Evolutionary conservation across 2,113 vertebrate genomes (phyloP).

Genomic region (Talpa occidentalis): DNA sequence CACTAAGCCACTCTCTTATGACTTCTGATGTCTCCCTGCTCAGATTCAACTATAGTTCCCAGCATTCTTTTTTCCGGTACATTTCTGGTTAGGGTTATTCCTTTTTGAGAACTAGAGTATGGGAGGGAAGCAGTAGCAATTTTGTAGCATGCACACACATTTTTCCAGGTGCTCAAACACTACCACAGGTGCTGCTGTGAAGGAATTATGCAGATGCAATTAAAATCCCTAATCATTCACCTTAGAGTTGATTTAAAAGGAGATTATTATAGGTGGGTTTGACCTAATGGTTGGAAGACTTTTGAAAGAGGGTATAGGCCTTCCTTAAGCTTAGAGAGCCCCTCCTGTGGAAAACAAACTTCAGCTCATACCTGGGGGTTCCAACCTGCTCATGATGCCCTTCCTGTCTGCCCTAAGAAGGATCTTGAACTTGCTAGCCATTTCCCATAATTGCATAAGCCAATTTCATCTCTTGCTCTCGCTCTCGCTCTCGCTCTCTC

Average conservation of each 20-base stretch:
- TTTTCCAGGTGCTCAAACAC: neutral
- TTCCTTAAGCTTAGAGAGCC: neutral
- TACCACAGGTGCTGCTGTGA: neutral
- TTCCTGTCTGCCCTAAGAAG: neutral
- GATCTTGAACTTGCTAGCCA: neutral
- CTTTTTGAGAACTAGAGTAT: neutral
- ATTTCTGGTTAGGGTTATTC: neutral
- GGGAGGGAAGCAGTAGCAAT: neutral
- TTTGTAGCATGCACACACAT: neutral
- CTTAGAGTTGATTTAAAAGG: neutral
- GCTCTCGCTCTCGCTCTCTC: neutral
- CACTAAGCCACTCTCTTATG: neutral
- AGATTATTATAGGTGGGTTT: neutral
- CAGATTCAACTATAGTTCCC: neutral
- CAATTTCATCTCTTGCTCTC: neutral
- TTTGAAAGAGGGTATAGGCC: neutral
- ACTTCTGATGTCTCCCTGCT: neutral
- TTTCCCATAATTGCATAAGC: neutral
- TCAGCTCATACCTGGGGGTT: neutral
- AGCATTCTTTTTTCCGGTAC: neutral
- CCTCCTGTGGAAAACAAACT: neutral
- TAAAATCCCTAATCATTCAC: neutral
- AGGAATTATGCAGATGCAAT: neutral
- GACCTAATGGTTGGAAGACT: neutral
- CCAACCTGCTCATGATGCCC: neutral